Base-by-base conservation (phyloP, 2,888 invertebrate species). In the Parasteatoda lunata region DNA sequence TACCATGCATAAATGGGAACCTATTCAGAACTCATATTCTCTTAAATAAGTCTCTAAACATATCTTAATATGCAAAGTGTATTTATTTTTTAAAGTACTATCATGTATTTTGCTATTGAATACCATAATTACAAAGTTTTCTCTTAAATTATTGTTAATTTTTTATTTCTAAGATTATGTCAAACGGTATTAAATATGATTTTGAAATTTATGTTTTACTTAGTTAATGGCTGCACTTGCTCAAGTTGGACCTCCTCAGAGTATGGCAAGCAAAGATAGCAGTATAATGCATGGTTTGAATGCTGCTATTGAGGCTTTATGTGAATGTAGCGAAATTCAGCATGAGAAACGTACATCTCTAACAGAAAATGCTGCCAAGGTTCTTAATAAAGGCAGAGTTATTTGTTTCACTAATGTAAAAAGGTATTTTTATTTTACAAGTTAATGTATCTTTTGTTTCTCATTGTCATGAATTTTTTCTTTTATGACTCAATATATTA, bases 341-440 rank as follows among this genome's bases (percentile, higher is more conserved):
- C 93, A 94, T 64, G 94, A 94, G 89, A 93, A 93, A 90, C 91
- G 93, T 13, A 92, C 93, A 0, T 92, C 93, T 1, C 91, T 93
- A 4, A 92, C 92, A 8, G 93, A 93, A 76, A 93, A 92, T 89
- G 93, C 92, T 15, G 91, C 91, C 52, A 92, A 92, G 89, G 91
- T 94, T 9, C 90, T 93, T 80, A 94, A 93, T 91, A 94, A 95
- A 87, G 97, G 97, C 11, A 94, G 98, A 88, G 96, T 98, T 15
- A 96, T 98, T 90, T 97, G 97, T 91, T 95, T 98, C 59, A 97
- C 97, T 6, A 96, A 96, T 89, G 95, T 97, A 0, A 94, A 97
- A 89, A 92, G 91, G 92, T 92, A 87, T 65, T 45, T 54, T 51
- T 52, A 59, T 70, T 71, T 64, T 71, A 2, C 30, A 30, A 30